These are phyloP conservation scores for Octonoba sinensis DNA, from an alignment of 2,888 invertebrate genomes.

Conservation along the genomic window DNA sequence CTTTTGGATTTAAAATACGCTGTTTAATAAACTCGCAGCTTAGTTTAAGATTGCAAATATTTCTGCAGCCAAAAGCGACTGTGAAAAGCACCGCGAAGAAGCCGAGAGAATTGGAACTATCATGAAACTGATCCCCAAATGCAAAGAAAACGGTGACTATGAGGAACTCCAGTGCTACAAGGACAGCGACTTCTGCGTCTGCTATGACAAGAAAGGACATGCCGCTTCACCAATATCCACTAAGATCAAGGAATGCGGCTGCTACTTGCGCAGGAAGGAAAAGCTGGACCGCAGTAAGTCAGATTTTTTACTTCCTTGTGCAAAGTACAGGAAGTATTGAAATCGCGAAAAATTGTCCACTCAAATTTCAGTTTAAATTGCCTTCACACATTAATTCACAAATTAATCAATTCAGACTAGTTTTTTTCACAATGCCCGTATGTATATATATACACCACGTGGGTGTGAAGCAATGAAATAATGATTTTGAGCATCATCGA, in stretches of 20 bases:
- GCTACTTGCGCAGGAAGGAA: conserved; percentile 42
- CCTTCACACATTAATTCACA: neutral
- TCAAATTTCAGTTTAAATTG: no score
- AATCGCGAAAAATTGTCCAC: no score
- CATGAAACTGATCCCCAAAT: conserved; percentile 59
- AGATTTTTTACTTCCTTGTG: no score
- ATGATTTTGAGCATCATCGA: no score
- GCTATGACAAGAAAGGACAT: conserved; percentile 55
- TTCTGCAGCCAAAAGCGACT: conserved; percentile 46
- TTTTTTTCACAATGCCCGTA: no score
- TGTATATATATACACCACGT: neutral
- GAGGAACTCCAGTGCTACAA: conserved; percentile 56
- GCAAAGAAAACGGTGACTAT: conserved; percentile 61
- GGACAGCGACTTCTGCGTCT: conserved; percentile 56
- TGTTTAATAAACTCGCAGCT: no score
- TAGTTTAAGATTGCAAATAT: no score
- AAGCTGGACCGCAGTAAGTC: conserved; percentile 40
- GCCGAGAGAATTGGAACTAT: conserved; percentile 32
- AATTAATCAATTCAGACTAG: neutral
- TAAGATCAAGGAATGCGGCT: conserved; percentile 47
- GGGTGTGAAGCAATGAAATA: neutral
- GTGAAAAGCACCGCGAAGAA: conserved; percentile 50
- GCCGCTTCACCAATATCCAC: conserved; percentile 40
- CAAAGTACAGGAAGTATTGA: no score
- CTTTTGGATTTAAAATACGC: no score